A percentile compares a stretch with the other conserved stretches of the same genome.
These are phyloP conservation scores for Hippocampus comes DNA, from an alignment of 2,113 vertebrate species.

Conservation along the genomic window DNA sequence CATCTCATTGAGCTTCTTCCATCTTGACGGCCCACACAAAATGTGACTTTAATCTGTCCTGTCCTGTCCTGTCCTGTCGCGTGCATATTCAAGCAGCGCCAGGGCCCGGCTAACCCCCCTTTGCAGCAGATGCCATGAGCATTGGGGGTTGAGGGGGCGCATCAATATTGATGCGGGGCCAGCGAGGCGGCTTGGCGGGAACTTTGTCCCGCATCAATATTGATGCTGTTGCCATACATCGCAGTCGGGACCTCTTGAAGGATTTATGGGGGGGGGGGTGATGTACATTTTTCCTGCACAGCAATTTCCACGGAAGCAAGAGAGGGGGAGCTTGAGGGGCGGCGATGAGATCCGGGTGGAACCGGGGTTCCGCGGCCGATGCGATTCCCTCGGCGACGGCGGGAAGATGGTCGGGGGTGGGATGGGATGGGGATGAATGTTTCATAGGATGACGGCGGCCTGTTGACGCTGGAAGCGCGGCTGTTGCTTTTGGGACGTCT, in stretches of 20 bases:
- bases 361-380: conserved; percentile 36
- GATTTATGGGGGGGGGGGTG: conserved; percentile 60
- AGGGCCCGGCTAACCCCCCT: conserved; percentile 34
- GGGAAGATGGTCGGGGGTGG: conserved; percentile 48
- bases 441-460: conserved; percentile 55
- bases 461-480: conserved; percentile 62
- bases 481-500: conserved; percentile 63
- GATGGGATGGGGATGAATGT: conserved; percentile 42
- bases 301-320: conserved; percentile 58
- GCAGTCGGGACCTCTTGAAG: conserved; percentile 67
- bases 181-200: conserved; percentile 68
- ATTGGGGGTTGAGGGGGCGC: conserved; percentile 52
- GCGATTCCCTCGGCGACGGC: conserved; percentile 58
- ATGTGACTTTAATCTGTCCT: no score
- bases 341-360: conserved; percentile 56
- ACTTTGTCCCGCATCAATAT: conserved; percentile 78
- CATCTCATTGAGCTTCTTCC: no score
- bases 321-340: background rate
- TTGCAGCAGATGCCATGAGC: conserved; percentile 53
- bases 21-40: no score
- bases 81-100: background rate
- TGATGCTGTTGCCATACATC: conserved; percentile 74
- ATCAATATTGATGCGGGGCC: conserved; percentile 77
- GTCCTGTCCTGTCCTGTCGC: background rate
- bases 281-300: conserved; percentile 56